phyloP scores from a whole-genome alignment of 2,888 invertebrate genomes.

The Salpingus planirostris region DNA sequence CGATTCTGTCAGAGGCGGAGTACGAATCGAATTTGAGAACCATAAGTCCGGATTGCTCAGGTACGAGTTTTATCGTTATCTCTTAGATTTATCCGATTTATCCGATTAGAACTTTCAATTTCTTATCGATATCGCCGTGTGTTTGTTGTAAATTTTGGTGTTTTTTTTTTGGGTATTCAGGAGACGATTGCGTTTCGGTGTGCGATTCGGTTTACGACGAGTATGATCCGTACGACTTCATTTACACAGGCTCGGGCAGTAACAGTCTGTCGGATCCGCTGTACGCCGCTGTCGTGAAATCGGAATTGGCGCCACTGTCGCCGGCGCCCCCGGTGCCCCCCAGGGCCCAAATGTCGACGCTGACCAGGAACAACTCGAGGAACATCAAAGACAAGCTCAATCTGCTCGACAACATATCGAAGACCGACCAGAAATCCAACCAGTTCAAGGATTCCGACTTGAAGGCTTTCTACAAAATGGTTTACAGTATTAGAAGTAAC shows the following conservation, averaged over 20 bases:
- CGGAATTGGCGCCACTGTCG: constrained; percentile 39
- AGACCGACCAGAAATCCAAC: constrained; percentile 46
- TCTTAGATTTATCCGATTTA: too few species aligned
- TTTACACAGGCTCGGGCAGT: constrained; percentile 54
- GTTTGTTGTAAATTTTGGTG: constrained; percentile 3
- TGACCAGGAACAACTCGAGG: constrained; percentile 39
- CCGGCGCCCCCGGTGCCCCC: constrained; percentile 50
- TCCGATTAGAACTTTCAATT: background rate
- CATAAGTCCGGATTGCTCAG: constrained; percentile 44
- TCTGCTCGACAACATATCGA: constrained; percentile 52
- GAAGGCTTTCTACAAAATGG: constrained; percentile 74
- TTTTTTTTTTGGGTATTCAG: constrained; percentile 1
- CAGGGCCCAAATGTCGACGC: constrained; percentile 45
- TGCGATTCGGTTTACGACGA: constrained; percentile 63
- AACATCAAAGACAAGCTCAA: constrained; percentile 35
- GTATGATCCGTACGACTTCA: constrained; percentile 71
- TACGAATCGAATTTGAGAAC: constrained; percentile 23
- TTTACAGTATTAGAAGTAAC: constrained; percentile 66
- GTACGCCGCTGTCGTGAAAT: constrained; percentile 57
- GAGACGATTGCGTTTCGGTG: constrained; percentile 49
- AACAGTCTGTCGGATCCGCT: constrained; percentile 58
- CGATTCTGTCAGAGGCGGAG: constrained; percentile 58
- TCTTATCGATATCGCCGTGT: too few species aligned
- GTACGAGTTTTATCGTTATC: too few species aligned
- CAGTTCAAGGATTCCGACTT: constrained; percentile 60